These are phyloP conservation scores for Siniperca scherzeri DNA, from an alignment of 2,797 vertebrate genomes.

Conservation along the genomic window DNA sequence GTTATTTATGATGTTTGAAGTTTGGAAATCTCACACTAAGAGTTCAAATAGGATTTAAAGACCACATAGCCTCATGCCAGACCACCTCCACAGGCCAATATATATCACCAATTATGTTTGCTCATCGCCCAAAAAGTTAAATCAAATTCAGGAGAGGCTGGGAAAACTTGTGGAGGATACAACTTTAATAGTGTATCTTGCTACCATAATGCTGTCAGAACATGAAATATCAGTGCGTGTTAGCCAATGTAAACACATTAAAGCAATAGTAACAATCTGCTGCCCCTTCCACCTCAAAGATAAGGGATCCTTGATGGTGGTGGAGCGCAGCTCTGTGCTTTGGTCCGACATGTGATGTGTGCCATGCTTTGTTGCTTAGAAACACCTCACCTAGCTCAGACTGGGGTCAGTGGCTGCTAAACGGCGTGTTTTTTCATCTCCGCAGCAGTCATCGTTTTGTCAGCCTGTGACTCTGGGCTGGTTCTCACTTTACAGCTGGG, in stretches of 20 bases:
- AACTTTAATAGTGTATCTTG: slow-evolving; percentile 26
- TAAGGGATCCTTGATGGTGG: slow-evolving; percentile 24
- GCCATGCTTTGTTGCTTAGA: slow-evolving; percentile 65
- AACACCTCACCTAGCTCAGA: slow-evolving; percentile 56
- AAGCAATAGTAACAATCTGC: slow-evolving; percentile 27
- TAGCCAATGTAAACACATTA: slow-evolving; percentile 57
- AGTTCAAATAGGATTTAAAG: slow-evolving; percentile 60
- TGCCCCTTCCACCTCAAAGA: neutral
- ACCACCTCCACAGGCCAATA: slow-evolving; percentile 51
- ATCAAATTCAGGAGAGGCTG: slow-evolving; percentile 57
- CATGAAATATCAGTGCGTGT: slow-evolving; percentile 41
- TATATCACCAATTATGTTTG: slow-evolving; percentile 50
- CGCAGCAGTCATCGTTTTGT: slow-evolving; percentile 49
- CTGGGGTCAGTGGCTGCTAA: slow-evolving; percentile 62
- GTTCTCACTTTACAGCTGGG: slow-evolving; percentile 39
- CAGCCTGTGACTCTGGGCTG: slow-evolving; percentile 51
- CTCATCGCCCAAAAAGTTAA: slow-evolving; percentile 42
- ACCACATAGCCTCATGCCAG: slow-evolving; percentile 40
- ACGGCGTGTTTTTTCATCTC: slow-evolving; percentile 41
- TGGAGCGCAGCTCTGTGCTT: slow-evolving; percentile 17
- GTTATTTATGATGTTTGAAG: slow-evolving; percentile 60
- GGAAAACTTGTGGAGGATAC: slow-evolving; percentile 52
- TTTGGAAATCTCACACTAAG: slow-evolving; percentile 49
- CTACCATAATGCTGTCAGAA: slow-evolving; percentile 63
- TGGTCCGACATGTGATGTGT: slow-evolving; percentile 32